Base-by-base conservation (phyloP, 2,113 vertebrate species). In the Caloenas nicobarica region DNA sequence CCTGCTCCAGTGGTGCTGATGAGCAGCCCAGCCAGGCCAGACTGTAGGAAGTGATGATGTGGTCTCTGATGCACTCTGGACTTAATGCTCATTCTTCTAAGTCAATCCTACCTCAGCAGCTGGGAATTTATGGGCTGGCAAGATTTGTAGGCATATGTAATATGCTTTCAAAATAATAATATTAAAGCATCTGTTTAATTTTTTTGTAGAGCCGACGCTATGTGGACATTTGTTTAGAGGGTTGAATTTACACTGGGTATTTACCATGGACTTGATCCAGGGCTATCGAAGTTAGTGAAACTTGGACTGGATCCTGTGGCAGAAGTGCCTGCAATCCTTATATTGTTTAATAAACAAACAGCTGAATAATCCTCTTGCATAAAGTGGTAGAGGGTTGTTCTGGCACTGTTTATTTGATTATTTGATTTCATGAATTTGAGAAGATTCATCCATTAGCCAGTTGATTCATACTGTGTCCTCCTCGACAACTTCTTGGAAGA, bases 301-400 rank as follows among this genome's bases (percentile, higher is more conserved):
- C 58, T 95, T 97, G 93, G 91, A 95, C 70, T 82, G 73, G n/a
- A 85, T 92, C 74, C 93, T 92, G 36, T 79, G 78, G 58, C 50
- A 96, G 81, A 87, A 89, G 88, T 77, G 81, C 24, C 84, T 94
- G n/a, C 84, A 82, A 29, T 91, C 70, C 84, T 93, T 85, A 92
- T 48, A 87, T 91, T 95, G 81, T 96, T 95, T 96, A 85, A 65
- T 89, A 96, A 96, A 94, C 91, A 96, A 95, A 91, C 44, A 82
- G 85, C 53, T 96, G 91, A 96, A 82, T 85, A 88, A 73, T 93
- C 66, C 78, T 57, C 28, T 77, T 62, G 25, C n/a, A 80, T 82
- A 58, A 92, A 88, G 83, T 86, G 81, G 54, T 65, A 50, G 65
- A 89, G 57, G 36, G 40, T 89, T 89, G 16, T 77, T 91, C 73